Evolutionary conservation across 2,888 invertebrate genomes (phyloP), one percentile per base, ranked within the genome.

Genomic region (Drosophila antonietae): DNA sequence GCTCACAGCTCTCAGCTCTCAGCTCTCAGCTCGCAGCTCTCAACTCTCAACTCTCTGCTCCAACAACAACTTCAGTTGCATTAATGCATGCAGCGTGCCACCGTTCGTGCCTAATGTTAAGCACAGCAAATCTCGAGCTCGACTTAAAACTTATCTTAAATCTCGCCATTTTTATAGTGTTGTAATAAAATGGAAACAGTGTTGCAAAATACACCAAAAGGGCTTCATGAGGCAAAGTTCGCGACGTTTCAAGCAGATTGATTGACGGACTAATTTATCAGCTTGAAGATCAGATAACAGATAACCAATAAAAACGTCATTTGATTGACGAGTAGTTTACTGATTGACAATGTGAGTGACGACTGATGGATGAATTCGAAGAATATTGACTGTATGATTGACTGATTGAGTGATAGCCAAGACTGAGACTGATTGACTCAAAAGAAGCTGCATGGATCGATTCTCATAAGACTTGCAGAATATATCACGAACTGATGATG

Each of bases 31-130:
- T 15, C 46, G 4, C 47, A 28, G 1, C 49, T 49, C 31, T 2
- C 35, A 56, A 4, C 47, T 47, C 15, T 15, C 28, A 28, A 9
- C 47, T 47, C 10, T 20, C 60, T 14, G 14, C 31, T 33, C n/a
- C 60, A 31, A 18, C 20, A 39, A 8, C 46, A 56, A 46, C 39
- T 49, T n/a, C 43, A 63, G 37, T 43, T 33, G 33, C 44, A 66
- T 63, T 67, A 61, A 60, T 69, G 70, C 58, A 62, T 43, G 28
- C 60, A 75, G 69, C 47, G 39, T 41, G 47, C 41, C 41, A 12
- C 39, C 35, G 15, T 28, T 23, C 58, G 18, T 49, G 65, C 60
- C 68, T 49, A 64, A 74, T 68, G 59, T 63, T 51, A 47, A 60
- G 74, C 52, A 63, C 59, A 47, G 39, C 33, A 35, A 18, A n/a